Conservation (phyloP, 2,113 vertebrate genomes). For the Rhagologus leucostigma region DNA sequence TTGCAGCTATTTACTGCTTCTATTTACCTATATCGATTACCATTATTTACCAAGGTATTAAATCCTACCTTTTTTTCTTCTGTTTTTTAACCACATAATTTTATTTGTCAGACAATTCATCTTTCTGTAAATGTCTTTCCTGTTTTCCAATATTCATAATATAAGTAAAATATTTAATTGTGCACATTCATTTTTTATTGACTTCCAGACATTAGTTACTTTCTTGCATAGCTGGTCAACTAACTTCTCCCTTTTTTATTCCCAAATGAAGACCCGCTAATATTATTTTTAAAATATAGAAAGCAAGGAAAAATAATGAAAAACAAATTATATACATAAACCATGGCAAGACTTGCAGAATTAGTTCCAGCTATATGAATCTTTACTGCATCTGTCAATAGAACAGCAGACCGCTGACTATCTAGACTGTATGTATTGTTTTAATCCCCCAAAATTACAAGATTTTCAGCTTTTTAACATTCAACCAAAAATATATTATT, state of each 20-base stretch:
- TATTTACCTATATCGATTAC: not conserved
- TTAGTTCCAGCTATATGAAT: not conserved
- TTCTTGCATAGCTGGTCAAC: not conserved
- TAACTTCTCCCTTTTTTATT: not conserved
- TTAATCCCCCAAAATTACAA: not conserved
- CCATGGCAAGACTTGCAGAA: not conserved
- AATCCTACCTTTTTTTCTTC: not conserved
- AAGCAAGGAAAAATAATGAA: not conserved
- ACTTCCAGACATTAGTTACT: not conserved
- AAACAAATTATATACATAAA: not conserved
- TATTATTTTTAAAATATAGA: not conserved
- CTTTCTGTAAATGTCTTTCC: not conserved
- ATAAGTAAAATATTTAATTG: not conserved
- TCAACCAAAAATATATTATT: not conserved
- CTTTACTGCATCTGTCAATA: not conserved
- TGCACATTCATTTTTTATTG: not conserved
- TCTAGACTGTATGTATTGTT: not conserved
- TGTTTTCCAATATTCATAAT: not conserved
- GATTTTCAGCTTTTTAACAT: not conserved
- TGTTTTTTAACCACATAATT: not conserved
- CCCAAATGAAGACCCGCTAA: not conserved
- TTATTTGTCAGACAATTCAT: not conserved
- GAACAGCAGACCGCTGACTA: not conserved
- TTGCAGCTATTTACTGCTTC: not conserved
- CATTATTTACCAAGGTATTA: not conserved